A percentile compares a stretch with the other conserved stretches of the same genome.
phyloP scores from a whole-genome alignment of 2,797 vertebrate genomes.

The Clamator glandarius region DNA sequence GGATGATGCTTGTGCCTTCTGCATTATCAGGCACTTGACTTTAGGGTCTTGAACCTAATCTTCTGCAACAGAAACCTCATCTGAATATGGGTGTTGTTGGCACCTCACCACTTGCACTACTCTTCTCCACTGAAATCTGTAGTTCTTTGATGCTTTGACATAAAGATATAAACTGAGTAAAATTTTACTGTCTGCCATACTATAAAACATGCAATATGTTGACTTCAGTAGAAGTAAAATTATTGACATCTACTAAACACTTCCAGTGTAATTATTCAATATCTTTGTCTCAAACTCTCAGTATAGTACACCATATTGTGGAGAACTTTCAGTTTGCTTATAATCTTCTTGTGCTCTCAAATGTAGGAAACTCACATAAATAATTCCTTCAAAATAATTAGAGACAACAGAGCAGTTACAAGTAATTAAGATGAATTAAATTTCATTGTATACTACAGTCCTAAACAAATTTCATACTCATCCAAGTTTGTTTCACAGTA shows the following conservation, averaged over 20 bases:
- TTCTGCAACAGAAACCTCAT: neutral
- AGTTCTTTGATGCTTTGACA: neutral
- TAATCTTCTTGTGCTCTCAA: neutral
- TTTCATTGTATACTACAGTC: conserved; percentile 3
- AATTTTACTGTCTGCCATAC: neutral
- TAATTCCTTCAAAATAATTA: conserved; percentile 51
- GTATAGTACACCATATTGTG: neutral
- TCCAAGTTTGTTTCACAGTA: conserved; percentile 52
- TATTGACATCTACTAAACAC: neutral
- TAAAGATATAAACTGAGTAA: neutral
- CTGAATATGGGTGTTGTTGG: neutral
- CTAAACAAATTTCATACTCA: conserved; percentile 68
- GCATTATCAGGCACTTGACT: neutral
- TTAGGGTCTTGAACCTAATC: neutral
- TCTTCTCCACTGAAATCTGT: neutral
- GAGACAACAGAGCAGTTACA: conserved; percentile 47
- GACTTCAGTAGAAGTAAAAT: neutral
- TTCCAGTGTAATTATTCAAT: neutral
- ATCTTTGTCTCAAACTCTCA: neutral
- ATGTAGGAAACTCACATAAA: conserved; percentile 20
- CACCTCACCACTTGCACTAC: neutral
- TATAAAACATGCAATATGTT: neutral
- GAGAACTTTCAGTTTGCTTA: neutral
- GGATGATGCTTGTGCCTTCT: neutral
- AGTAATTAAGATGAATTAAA: conserved; percentile 60